Conservation (phyloP, 2,888 invertebrate species). For the Trachelus tabidus region DNA sequence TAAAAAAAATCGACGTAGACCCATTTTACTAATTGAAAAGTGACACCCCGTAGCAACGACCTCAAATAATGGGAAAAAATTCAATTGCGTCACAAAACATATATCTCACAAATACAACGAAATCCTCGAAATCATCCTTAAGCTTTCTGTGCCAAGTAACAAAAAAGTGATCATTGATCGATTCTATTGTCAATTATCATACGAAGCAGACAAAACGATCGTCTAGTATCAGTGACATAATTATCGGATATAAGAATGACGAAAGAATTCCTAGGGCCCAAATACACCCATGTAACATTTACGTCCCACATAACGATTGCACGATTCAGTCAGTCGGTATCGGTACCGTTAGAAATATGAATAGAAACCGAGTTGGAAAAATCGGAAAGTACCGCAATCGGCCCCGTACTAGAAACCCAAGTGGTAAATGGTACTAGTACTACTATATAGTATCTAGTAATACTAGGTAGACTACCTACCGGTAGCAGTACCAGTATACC, state of each 20-base stretch:
- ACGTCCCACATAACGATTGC: not conserved
- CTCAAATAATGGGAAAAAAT: not conserved
- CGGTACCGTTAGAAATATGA: slow-evolving; percentile 8
- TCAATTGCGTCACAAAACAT: not conserved
- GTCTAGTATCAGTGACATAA: not conserved
- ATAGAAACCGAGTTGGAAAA: slow-evolving; percentile 4
- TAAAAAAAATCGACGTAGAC: no score
- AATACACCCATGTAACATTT: not conserved
- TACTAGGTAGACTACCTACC: not conserved
- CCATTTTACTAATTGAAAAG: not conserved
- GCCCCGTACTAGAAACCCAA: not conserved
- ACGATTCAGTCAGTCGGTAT: not conserved
- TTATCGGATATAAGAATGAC: not conserved
- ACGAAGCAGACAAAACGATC: not conserved
- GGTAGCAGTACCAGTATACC: not conserved
- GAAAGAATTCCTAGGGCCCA: not conserved
- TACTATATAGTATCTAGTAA: not conserved
- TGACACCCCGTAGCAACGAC: not conserved
- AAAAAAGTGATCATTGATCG: not conserved
- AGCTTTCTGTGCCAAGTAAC: not conserved
- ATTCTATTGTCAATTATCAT: not conserved
- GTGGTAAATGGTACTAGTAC: not conserved
- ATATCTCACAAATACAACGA: not conserved
- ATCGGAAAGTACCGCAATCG: slow-evolving; percentile 1
- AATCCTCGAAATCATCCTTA: not conserved